Percentiles rank a stretch among this genome's conserved stretches.
Evolutionary conservation across 2,888 invertebrate species (phyloP).

Genomic region (Noctua fimbriata): DNA sequence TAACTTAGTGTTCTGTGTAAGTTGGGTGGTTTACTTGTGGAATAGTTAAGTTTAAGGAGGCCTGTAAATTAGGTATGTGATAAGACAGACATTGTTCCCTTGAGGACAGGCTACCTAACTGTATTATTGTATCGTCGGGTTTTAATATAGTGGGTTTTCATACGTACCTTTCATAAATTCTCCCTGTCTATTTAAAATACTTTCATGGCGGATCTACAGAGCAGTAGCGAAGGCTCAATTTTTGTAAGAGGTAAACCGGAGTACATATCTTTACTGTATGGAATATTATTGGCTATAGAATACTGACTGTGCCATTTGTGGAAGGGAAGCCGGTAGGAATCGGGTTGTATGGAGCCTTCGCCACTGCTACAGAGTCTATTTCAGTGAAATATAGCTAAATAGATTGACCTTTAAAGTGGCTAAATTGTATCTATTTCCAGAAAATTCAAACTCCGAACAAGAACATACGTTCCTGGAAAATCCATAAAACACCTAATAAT

Average conservation of each 20-base stretch:
- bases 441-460: background rate
- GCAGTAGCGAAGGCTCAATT: too few species aligned
- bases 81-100: background rate
- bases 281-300: too few species aligned
- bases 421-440: background rate
- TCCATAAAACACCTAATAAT: background rate
- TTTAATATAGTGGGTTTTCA: background rate
- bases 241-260: too few species aligned
- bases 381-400: background rate
- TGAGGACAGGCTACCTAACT: background rate
- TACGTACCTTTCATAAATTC: background rate
- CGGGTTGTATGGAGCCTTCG: too few species aligned
- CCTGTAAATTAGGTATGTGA: constrained; percentile 13
- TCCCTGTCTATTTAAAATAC: background rate
- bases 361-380: background rate
- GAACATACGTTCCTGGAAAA: background rate
- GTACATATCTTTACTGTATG: too few species aligned
- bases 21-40: constrained; percentile 27
- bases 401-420: background rate
- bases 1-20: constrained; percentile 22
- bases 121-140: too few species aligned
- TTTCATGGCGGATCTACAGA: background rate
- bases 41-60: constrained; percentile 32
- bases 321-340: too few species aligned
- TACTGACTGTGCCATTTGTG: too few species aligned